Conservation (phyloP, 2,888 invertebrate species). For the Dinocampus coccinellae region DNA sequence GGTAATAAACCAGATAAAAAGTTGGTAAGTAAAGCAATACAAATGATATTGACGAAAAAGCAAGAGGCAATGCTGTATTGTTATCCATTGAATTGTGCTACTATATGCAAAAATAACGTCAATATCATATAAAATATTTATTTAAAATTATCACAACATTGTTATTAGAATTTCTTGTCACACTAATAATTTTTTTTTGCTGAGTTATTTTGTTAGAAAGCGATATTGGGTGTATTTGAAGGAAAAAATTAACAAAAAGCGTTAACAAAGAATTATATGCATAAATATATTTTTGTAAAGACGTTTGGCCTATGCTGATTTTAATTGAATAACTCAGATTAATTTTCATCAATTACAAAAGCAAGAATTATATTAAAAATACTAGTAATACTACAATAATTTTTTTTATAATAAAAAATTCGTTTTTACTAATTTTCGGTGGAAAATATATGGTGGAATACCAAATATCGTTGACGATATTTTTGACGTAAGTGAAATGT, state of each 20-base stretch:
- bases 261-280: no score
- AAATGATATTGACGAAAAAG: not conserved
- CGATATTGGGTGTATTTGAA: not conserved
- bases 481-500: no score
- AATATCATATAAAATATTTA: constrained; percentile 1
- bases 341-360: not conserved
- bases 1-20: constrained; percentile 14
- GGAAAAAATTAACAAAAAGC: not conserved
- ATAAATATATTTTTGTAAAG: no score
- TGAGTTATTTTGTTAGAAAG: not conserved
- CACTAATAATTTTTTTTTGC: constrained; percentile 15
- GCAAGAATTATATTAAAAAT: not conserved
- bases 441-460: no score
- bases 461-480: no score
- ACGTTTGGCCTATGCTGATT: no score
- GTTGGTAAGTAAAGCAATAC: not conserved
- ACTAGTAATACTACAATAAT: no score
- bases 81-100: constrained; percentile 2
- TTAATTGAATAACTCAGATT: no score
- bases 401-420: no score
- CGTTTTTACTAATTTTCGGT: no score
- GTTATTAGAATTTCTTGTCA: constrained; percentile 26
- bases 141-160: not conserved
- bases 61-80: not conserved
- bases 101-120: not conserved